A percentile compares a stretch with the other conserved stretches of the same genome.
phyloP scores from a whole-genome alignment of 1,140 invertebrate genomes.

The Brachystomella parvula region DNA sequence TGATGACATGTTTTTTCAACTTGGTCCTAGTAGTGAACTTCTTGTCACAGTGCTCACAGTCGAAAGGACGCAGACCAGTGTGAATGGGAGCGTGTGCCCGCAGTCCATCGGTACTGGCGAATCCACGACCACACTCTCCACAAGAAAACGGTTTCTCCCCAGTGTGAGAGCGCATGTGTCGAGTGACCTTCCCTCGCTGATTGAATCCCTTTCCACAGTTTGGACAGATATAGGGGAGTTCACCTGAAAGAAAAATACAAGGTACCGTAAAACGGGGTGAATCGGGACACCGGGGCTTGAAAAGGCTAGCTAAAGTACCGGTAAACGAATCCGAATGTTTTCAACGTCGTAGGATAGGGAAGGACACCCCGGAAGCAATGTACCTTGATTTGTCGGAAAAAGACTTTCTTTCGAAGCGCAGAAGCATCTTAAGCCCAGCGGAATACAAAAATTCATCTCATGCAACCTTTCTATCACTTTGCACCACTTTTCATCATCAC shows the following conservation, averaged over 20 bases:
- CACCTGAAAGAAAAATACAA: slow-evolving; percentile 44
- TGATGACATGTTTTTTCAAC: slow-evolving; percentile 43
- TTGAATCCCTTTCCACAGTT: slow-evolving; percentile 49
- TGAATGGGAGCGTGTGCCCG: slow-evolving; percentile 34
- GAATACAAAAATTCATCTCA: too few species aligned
- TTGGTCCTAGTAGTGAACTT: slow-evolving; percentile 44
- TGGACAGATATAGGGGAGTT: slow-evolving; percentile 50
- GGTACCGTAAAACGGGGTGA: neutral
- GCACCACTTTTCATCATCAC: too few species aligned
- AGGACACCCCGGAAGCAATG: neutral
- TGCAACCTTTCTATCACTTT: too few species aligned
- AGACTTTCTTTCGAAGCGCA: neutral
- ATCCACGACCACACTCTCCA: slow-evolving; percentile 32
- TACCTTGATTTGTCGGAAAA: neutral
- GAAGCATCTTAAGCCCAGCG: neutral
- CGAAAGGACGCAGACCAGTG: slow-evolving; percentile 41
- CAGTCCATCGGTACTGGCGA: slow-evolving; percentile 36
- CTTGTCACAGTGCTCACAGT: slow-evolving; percentile 42
- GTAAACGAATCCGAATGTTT: neutral
- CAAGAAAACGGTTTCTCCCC: slow-evolving; percentile 39
- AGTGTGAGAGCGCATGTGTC: slow-evolving; percentile 39
- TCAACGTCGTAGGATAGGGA: neutral
- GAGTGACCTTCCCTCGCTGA: slow-evolving; percentile 44
- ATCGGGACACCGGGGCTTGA: neutral
- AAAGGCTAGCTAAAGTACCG: neutral